phyloP scores from a whole-genome alignment of 2,113 vertebrate genomes.

The Sigmodon hispidus region DNA sequence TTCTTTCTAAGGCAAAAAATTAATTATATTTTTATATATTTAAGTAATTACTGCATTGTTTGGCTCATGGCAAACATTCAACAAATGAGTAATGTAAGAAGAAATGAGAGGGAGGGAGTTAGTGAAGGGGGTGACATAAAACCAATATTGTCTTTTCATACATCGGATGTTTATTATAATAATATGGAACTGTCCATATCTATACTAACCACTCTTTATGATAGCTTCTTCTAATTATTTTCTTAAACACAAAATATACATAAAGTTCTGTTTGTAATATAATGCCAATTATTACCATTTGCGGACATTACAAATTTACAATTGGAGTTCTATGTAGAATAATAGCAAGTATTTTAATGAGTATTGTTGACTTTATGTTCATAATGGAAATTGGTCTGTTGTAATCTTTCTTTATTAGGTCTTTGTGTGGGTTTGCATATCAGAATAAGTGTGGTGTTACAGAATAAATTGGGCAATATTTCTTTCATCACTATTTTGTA shows the following conservation, averaged over 20 bases:
- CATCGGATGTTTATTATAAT: background rate
- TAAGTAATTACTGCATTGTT: background rate
- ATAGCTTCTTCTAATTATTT: background rate
- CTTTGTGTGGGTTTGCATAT: too few relatives aligned
- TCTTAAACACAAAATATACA: background rate
- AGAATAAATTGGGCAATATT: too few relatives aligned
- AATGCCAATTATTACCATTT: background rate
- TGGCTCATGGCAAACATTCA: background rate
- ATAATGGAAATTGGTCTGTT: too few relatives aligned
- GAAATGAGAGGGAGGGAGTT: background rate
- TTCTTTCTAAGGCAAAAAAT: background rate
- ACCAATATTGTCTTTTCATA: background rate
- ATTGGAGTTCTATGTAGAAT: background rate
- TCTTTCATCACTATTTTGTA: too few relatives aligned
- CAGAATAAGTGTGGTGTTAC: too few relatives aligned
- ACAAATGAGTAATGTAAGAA: background rate
- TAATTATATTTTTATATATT: background rate
- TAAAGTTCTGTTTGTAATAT: background rate
- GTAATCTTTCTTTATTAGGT: too few relatives aligned
- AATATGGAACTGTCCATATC: background rate
- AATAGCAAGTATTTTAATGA: background rate
- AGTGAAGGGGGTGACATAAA: background rate
- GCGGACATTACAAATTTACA: background rate
- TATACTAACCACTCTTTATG: background rate
- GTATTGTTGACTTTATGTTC: too few relatives aligned